phyloP scores from a whole-genome alignment of 2,888 invertebrate genomes.

The Aproaerema taeniolella region DNA sequence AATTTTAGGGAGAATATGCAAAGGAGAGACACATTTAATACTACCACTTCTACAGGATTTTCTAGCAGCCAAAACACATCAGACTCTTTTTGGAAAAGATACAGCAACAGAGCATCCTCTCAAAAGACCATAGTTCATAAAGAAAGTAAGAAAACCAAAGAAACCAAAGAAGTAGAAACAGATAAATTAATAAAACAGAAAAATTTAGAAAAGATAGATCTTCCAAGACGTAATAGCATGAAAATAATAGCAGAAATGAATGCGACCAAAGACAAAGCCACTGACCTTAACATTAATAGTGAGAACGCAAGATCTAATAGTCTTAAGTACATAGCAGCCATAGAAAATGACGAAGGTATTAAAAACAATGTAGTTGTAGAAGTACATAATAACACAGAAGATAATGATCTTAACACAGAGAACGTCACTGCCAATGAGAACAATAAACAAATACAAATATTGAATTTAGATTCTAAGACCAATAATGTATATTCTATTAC shows the following conservation, averaged over 20 bases:
- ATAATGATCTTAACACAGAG: constrained; percentile 27
- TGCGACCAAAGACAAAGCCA: constrained; percentile 35
- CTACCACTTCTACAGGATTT: constrained; percentile 79
- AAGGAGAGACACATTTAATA: constrained; percentile 81
- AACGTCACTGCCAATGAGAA: constrained; percentile 43
- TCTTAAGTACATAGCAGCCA: neutral
- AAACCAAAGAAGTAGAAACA: constrained; percentile 34
- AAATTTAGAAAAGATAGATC: constrained; percentile 39
- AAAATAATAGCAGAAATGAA: constrained; percentile 61
- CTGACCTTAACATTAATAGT: constrained; percentile 16
- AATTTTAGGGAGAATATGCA: constrained; percentile 73
- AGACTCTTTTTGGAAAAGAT: constrained; percentile 80
- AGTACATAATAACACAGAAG: constrained; percentile 37
- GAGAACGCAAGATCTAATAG: constrained; percentile 16
- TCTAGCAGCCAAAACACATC: constrained; percentile 77
- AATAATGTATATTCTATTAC: constrained; percentile 72
- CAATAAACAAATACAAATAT: constrained; percentile 74
- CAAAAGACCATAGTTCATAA: constrained; percentile 53
- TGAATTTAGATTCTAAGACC: constrained; percentile 70
- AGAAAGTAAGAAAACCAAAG: constrained; percentile 57
- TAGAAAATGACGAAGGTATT: constrained; percentile 29
- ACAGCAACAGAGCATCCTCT: constrained; percentile 72
- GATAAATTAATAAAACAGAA: constrained; percentile 64
- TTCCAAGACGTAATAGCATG: constrained; percentile 70
- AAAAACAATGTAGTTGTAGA: constrained; percentile 43